Percentiles rank a stretch among this genome's conserved stretches.
phyloP scores from a whole-genome alignment of 2,888 invertebrate genomes.

The Hymenopus coronatus region DNA sequence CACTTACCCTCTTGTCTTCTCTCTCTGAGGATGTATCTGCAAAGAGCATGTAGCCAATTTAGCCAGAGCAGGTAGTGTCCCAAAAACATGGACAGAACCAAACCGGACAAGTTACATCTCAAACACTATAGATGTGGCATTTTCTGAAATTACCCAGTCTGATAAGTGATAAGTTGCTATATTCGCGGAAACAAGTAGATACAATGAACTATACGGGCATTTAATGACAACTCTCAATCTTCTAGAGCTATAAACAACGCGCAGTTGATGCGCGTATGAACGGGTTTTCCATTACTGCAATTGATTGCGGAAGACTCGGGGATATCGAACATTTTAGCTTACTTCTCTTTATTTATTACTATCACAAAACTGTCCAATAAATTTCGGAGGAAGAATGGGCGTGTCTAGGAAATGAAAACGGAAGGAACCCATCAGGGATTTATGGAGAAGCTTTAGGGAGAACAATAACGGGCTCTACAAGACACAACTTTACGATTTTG shows the following conservation, averaged over 20 bases:
- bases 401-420: neutral
- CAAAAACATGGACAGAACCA: too few species aligned
- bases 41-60: too few species aligned
- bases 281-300: neutral
- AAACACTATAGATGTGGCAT: too few species aligned
- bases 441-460: neutral
- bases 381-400: neutral
- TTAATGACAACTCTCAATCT: neutral
- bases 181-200: neutral
- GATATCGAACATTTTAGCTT: neutral
- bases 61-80: too few species aligned
- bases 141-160: neutral
- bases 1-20: too few species aligned
- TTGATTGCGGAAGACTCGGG: neutral
- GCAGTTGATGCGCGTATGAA: neutral
- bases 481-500: neutral
- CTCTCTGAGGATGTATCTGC: too few species aligned
- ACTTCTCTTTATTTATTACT: neutral
- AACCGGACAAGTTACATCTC: too few species aligned
- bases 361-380: neutral
- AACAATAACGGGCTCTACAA: neutral
- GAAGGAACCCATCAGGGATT: neutral
- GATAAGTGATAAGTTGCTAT: neutral
- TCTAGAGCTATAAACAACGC: neutral
- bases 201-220: neutral